Conservation (phyloP, 2,888 invertebrate species). For the Stenotaenia linearis region DNA sequence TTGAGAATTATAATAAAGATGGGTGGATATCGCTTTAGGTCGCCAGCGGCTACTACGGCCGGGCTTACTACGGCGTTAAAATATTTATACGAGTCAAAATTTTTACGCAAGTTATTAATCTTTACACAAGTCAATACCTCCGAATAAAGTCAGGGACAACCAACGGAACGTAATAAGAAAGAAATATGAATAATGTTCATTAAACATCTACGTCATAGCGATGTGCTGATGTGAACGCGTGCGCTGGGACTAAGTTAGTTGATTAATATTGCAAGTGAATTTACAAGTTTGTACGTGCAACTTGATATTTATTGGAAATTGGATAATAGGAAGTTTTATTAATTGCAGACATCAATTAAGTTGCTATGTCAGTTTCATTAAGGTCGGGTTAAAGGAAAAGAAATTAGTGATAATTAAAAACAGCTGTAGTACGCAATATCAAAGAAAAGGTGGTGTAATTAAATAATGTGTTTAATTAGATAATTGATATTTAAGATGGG, state of each 20-base stretch:
- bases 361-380: neutral
- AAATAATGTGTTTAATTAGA: neutral
- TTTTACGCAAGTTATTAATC: too few species aligned
- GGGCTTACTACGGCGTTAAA: too few species aligned
- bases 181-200: too few species aligned
- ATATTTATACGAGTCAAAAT: too few species aligned
- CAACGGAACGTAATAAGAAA: too few species aligned
- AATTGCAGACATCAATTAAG: slow-evolving; percentile 1
- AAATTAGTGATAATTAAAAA: slow-evolving; percentile 6
- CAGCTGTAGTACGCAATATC: neutral
- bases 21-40: too few species aligned
- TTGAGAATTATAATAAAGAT: too few species aligned
- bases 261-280: neutral
- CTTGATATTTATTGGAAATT: slow-evolving; percentile 2
- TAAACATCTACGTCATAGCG: too few species aligned
- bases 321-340: slow-evolving; percentile 5
- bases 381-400: neutral
- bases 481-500: neutral
- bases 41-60: too few species aligned
- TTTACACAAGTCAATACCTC: too few species aligned
- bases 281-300: neutral
- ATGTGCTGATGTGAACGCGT: too few species aligned
- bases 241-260: neutral
- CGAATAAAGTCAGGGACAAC: too few species aligned
- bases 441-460: neutral